phyloP scores from a whole-genome alignment of 2,888 invertebrate species.

The Abrostola triplasia region DNA sequence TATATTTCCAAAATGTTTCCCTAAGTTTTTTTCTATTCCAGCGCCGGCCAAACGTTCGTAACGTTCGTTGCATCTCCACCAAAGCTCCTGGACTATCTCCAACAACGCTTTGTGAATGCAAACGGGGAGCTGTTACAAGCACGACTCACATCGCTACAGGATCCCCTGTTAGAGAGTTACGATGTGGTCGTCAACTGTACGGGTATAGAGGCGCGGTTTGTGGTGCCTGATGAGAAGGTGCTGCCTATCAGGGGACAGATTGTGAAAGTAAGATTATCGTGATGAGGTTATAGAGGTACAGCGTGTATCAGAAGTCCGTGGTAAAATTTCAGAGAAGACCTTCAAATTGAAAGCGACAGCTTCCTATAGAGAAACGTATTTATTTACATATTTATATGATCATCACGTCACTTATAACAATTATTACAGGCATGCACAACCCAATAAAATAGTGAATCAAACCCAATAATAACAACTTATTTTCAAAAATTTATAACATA shows the following conservation, averaged over 20 bases:
- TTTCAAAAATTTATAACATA: too few species aligned
- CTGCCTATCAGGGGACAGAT: constrained; percentile 93
- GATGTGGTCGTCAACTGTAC: constrained; percentile 94
- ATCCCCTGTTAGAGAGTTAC: constrained; percentile 85
- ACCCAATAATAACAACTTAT: too few species aligned
- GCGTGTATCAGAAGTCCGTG: too few species aligned
- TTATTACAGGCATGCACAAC: too few species aligned
- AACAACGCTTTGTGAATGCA: constrained; percentile 87
- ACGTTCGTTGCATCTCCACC: constrained; percentile 91
- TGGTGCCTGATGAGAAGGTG: constrained; percentile 90
- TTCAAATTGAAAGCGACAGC: too few species aligned
- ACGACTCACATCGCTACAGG: constrained; percentile 66
- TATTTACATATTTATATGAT: too few species aligned
- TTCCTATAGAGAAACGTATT: too few species aligned
- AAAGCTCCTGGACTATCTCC: constrained; percentile 90
- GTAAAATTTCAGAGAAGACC: too few species aligned
- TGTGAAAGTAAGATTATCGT: constrained; percentile 80
- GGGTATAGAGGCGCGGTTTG: constrained; percentile 90
- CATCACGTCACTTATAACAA: too few species aligned
- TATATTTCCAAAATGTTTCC: too few species aligned
- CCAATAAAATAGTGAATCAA: too few species aligned
- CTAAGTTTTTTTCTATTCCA: constrained; percentile 59
- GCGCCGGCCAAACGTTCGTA: constrained; percentile 90
- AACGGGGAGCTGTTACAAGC: constrained; percentile 88
- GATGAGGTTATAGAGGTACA: too few species aligned